Base-by-base conservation (phyloP, 2,888 invertebrate species). In the Erebia ligea region DNA sequence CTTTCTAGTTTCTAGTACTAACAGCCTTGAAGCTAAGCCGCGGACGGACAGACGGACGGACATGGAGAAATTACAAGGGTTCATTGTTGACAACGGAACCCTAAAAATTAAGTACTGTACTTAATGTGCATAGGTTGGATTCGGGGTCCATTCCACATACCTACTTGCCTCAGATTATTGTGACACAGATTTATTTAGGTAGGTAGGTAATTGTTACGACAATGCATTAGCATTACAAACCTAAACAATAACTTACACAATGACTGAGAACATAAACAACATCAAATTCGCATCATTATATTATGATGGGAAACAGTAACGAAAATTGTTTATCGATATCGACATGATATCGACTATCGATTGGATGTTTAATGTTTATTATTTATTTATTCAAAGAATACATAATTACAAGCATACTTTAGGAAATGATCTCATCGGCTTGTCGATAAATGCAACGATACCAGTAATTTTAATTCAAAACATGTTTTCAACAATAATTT, bases 401-500 rank as follows among this genome's bases (percentile, higher is more conserved):
- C 19, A 34, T 19, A 17, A 17, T 52, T 9, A 11, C 13, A 63
- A n/a, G 0, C 0, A 5, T 34, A 34, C 19, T 13, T 15, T 21
- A 67, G 67, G 67, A 67, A 70, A 73, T 73, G 73, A 73, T 70
- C 50, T 70, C 70, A 73, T 73, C 68, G 15, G 59, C 19, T 68
- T 21, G 42, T 57, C 54, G 40, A 64, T 64, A 64, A 52, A 64
- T 54, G 64, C 64, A 13, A 63, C 48, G 63, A 34, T 17, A 52
- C 17, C 40, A 17, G 52, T 1, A 40, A 64, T 52, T 52, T 40
- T 15, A 3, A 62, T 48, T 62, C 21, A 48, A 62, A 19, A 48
- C 62, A 62, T 62, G 62, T 15, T 48, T 21, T 21, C 19, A 45
- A 9, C 11, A 11, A 6, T 25, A 11, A 6, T 25, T n/a, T 13